A percentile compares a stretch with the other conserved stretches of the same genome.
Conservation (phyloP, 2,113 vertebrate genomes). For the Pollachius pollachius region DNA sequence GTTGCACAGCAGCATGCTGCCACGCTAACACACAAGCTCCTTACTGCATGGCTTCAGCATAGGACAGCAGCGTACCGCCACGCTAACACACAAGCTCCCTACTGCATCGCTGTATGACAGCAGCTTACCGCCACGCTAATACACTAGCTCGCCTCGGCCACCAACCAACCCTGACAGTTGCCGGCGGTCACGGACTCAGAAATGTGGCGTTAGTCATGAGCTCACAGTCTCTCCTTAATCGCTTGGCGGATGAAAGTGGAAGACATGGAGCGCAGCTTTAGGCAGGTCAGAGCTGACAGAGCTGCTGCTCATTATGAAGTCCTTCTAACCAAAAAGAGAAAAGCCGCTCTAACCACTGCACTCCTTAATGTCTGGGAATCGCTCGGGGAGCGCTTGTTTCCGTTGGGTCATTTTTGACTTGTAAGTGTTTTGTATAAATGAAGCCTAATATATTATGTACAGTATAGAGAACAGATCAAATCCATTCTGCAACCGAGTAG, state of each 20-base stretch:
- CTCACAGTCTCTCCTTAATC: too few species aligned
- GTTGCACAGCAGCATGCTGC: background rate
- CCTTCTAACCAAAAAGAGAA: constrained; percentile 63
- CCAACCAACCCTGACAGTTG: too few species aligned
- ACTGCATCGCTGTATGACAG: background rate
- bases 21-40: constrained; percentile 17
- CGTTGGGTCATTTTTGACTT: constrained; percentile 46
- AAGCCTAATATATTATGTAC: constrained; percentile 75
- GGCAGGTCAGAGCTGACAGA: background rate
- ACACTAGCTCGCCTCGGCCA: constrained; percentile 4
- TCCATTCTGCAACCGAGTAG: constrained; percentile 46
- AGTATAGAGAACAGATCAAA: constrained; percentile 40
- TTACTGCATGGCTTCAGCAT: background rate
- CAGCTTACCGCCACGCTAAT: constrained; percentile 18
- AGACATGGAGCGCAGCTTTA: too few species aligned
- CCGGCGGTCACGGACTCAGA: too few species aligned
- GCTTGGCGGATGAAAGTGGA: too few species aligned
- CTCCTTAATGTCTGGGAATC: constrained; percentile 36
- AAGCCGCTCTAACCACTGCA: constrained; percentile 34
- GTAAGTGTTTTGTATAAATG: constrained; percentile 63
- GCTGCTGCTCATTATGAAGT: constrained; percentile 23
- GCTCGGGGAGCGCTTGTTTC: constrained; percentile 38
- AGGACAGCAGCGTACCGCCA: constrained; percentile 7
- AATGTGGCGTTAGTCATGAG: too few species aligned
- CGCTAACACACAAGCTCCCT: constrained; percentile 17